Evolutionary conservation across 2,113 vertebrate species (phyloP).

Genomic region (Perccottus glenii): DNA sequence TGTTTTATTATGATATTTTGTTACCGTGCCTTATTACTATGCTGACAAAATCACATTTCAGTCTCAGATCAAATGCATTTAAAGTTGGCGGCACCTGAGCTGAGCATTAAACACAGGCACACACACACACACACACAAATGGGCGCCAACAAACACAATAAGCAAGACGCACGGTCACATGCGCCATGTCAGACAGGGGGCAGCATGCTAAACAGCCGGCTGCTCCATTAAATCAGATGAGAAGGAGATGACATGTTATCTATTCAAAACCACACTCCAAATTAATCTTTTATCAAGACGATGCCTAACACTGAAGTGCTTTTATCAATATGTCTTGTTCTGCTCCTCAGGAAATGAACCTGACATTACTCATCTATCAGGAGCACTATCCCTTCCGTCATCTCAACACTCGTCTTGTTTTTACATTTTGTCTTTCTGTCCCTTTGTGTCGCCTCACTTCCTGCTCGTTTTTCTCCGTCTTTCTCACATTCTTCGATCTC

Average conservation of each 20-base stretch:
- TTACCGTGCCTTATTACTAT: constrained; percentile 58
- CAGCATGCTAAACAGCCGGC: constrained; percentile 53
- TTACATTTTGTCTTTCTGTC: constrained; percentile 7
- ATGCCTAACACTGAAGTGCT: constrained; percentile 19
- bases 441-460: not conserved
- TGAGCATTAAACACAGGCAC: constrained; percentile 6
- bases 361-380: constrained; percentile 71
- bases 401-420: constrained; percentile 35
- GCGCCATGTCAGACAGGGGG: constrained; percentile 6
- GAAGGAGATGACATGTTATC: constrained; percentile 54
- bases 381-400: constrained; percentile 33
- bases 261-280: constrained; percentile 45
- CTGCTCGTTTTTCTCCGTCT: constrained; percentile 3
- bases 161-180: not conserved
- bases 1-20: constrained; percentile 64
- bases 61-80: constrained; percentile 47
- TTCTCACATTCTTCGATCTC: not conserved
- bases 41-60: constrained; percentile 65
- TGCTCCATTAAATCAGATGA: constrained; percentile 56
- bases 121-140: constrained; percentile 3
- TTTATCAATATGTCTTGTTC: no score
- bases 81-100: constrained; percentile 55
- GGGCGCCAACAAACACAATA: not conserved
- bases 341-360: constrained; percentile 67
- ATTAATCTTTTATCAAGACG: constrained; percentile 54